Evolutionary conservation across 2,113 vertebrate genomes (phyloP).

Genomic region (Boulengeromyrus knoepffleri): DNA sequence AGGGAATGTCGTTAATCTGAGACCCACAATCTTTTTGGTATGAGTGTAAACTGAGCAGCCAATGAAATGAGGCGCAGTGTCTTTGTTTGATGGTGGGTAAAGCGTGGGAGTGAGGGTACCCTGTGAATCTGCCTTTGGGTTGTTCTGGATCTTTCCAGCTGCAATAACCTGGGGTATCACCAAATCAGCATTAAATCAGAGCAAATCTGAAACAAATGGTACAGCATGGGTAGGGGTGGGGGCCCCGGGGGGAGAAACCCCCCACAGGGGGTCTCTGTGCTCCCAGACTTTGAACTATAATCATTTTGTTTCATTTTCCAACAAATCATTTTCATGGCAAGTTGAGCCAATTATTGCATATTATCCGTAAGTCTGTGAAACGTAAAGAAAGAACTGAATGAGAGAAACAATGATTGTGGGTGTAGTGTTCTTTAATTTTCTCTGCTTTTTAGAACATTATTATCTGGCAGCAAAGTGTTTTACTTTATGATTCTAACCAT

Average conservation of each 20-base stretch:
- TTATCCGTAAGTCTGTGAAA: neutral
- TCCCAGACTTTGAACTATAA: conserved; percentile 6
- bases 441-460: neutral
- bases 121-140: too few relatives aligned
- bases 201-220: neutral
- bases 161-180: neutral
- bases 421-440: neutral
- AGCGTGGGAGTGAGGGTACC: neutral
- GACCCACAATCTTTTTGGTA: neutral
- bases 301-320: neutral
- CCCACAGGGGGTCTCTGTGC: neutral
- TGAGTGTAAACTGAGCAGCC: neutral
- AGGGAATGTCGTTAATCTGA: neutral
- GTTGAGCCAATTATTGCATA: neutral
- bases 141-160: neutral
- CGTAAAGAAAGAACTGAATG: neutral
- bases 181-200: neutral
- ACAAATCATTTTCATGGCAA: neutral
- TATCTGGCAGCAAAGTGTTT: neutral
- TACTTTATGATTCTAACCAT: neutral
- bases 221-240: neutral
- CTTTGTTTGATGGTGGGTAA: neutral
- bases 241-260: neutral
- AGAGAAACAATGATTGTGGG: neutral
- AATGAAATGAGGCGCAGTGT: neutral